These are phyloP conservation scores for Geotrupes spiniger DNA, from an alignment of 2,888 invertebrate genomes.

Conservation along the genomic window DNA sequence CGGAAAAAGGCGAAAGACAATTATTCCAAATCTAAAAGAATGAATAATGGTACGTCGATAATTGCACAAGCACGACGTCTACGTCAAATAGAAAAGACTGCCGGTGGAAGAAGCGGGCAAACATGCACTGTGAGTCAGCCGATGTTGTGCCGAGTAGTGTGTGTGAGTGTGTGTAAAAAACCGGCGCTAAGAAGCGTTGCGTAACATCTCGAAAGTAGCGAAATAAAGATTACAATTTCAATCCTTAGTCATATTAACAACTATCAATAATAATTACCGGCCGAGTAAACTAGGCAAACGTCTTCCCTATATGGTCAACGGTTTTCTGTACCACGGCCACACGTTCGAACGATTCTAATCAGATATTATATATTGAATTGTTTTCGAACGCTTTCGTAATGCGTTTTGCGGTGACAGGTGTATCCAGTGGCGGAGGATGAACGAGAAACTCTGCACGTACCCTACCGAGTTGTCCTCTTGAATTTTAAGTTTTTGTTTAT, in stretches of 20 bases:
- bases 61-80: conserved; percentile 12
- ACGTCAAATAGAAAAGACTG: conserved; percentile 5
- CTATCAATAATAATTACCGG: conserved; percentile 36
- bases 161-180: conserved; percentile 6
- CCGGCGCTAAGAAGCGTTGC: conserved; percentile 24
- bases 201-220: conserved; percentile 24
- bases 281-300: conserved; percentile 45
- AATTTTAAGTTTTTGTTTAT: too few species aligned
- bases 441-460: too few species aligned
- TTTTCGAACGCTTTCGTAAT: conserved; percentile 35
- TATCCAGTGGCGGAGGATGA: conserved; percentile 32
- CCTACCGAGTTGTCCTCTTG: too few species aligned
- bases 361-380: conserved; percentile 35
- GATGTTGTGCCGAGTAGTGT: neutral
- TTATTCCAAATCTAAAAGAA: conserved; percentile 15
- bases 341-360: conserved; percentile 41
- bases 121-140: conserved; percentile 16
- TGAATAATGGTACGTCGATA: conserved; percentile 17
- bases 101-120: neutral
- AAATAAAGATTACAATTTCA: conserved; percentile 25
- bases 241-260: conserved; percentile 27
- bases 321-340: conserved; percentile 46
- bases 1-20: conserved; percentile 13
- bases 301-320: conserved; percentile 44
- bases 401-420: conserved; percentile 32